Base-by-base conservation (phyloP, 92 coral and sea anemone genomes). In the Chrysogorgia sp. region DNA sequence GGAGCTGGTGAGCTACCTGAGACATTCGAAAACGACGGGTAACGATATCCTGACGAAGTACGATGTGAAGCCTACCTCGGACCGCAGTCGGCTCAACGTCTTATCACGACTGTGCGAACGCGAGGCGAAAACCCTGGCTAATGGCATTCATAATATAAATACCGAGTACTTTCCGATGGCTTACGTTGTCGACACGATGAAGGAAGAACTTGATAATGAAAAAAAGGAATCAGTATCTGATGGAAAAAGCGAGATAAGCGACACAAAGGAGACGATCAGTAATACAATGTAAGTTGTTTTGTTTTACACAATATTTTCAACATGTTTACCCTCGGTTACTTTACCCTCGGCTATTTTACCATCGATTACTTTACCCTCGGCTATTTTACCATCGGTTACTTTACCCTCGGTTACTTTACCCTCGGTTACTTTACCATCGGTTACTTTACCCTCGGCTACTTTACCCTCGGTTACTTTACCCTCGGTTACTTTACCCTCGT, bases 11-110 rank as follows among this genome's bases (percentile, higher is more conserved):
- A 43, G 65, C 49, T 72, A 72, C n/a, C 50, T 72, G 25, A 32
- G 79, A 28, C 79, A 72, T 41, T 72, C 79, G 14, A 72, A 72
- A 32, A 72, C 79, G 13, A 72, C 79, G 63, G 79, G 79, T 1
- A 72, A 72, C 17, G 79, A 72, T 19, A 58, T 72, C 13, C 28
- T 72, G 17, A 21, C 64, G 32, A 58, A 59, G 21, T 72, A 72
- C 41, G 35, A 72, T 23, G 29, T 72, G 24, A 56, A 72, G 25
- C 52, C 79, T 31, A 56, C 21, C 19, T 53, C 79, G 15, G 25
- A 35, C 19, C 63, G 52, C 14, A 52, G 64, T 53, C 20, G 22
- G 33, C 63, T 72, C 22, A 72, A 72, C 47, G 65, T 72, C 2
- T 34, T 72, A 1, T 72, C 79, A 0, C 64, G 79, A 28, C 66